Percentiles rank a stretch among this genome's conserved stretches.
Evolutionary conservation across 1,140 invertebrate species (phyloP).

Genomic region (Scaptodrosophila lebanonensis): DNA sequence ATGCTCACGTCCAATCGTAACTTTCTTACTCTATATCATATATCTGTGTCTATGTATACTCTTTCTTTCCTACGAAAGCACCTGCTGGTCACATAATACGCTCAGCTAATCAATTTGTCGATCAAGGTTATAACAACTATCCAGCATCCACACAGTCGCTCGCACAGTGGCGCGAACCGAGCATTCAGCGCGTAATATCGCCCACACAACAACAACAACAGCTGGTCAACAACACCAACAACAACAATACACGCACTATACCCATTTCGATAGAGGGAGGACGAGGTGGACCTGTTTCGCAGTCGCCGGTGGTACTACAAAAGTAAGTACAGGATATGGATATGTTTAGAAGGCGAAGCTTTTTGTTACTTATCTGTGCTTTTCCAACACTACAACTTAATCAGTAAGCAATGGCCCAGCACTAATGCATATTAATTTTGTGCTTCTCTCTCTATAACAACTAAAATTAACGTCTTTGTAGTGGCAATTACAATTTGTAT

Average conservation of each 20-base stretch:
- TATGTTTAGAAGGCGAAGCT: not conserved
- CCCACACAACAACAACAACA: constrained; percentile 58
- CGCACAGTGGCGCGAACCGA: constrained; percentile 17
- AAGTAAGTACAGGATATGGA: constrained; percentile 58
- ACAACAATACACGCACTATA: constrained; percentile 59
- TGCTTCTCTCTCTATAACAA: constrained; percentile 46
- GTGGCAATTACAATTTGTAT: constrained; percentile 71
- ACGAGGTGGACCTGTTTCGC: constrained; percentile 64
- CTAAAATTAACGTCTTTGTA: constrained; percentile 33
- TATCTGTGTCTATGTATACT: constrained; percentile 67
- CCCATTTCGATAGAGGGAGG: constrained; percentile 65
- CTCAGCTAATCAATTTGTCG: constrained; percentile 77
- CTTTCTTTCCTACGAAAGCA: constrained; percentile 70
- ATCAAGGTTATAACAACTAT: constrained; percentile 76
- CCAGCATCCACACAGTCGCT: constrained; percentile 12
- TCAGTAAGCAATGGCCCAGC: constrained; percentile 22
- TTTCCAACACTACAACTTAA: constrained; percentile 38
- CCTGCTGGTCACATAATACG: constrained; percentile 72
- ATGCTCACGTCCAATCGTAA: constrained; percentile 41
- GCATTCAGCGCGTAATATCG: constrained; percentile 43
- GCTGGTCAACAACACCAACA: no score
- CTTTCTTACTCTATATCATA: constrained; percentile 53
- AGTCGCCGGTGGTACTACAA: constrained; percentile 68
- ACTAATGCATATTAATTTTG: constrained; percentile 65
- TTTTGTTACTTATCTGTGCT: constrained; percentile 38